phyloP scores from a whole-genome alignment of 2,888 invertebrate genomes.

The Calliphora vomitoria region DNA sequence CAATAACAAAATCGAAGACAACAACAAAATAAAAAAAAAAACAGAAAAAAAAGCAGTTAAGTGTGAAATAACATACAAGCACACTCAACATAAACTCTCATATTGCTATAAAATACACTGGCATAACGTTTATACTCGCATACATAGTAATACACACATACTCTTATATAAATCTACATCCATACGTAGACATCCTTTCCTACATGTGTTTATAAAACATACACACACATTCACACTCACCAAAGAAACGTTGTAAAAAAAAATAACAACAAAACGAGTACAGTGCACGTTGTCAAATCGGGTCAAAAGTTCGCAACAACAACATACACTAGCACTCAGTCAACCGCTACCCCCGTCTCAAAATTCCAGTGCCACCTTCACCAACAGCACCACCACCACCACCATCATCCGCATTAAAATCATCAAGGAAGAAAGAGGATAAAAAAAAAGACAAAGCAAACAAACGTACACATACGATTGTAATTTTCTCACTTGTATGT shows the following conservation, averaged over 20 bases:
- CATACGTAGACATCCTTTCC: not conserved
- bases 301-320: conserved; percentile 82
- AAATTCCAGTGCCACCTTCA: not conserved
- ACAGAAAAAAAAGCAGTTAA: conserved; percentile 44
- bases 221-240: not conserved
- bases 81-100: conserved; percentile 22
- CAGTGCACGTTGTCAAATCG: conserved; percentile 77
- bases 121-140: conserved; percentile 14
- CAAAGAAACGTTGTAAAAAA: not conserved
- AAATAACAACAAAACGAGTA: conserved; percentile 60
- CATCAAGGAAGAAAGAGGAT: not conserved
- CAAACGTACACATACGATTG: conserved; percentile 11
- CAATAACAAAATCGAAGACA: conserved; percentile 29
- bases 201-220: conserved; percentile 10
- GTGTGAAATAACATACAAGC: conserved; percentile 28
- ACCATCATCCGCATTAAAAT: conserved; percentile 26
- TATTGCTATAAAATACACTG: not conserved
- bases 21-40: conserved; percentile 20
- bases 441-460: conserved; percentile 8
- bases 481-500: conserved; percentile 26
- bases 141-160: not conserved
- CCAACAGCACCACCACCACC: not conserved
- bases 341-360: conserved; percentile 16
- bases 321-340: conserved; percentile 52
- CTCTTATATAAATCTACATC: not conserved